phyloP scores from a whole-genome alignment of 2,113 vertebrate genomes.

The Ifrita kowaldi region DNA sequence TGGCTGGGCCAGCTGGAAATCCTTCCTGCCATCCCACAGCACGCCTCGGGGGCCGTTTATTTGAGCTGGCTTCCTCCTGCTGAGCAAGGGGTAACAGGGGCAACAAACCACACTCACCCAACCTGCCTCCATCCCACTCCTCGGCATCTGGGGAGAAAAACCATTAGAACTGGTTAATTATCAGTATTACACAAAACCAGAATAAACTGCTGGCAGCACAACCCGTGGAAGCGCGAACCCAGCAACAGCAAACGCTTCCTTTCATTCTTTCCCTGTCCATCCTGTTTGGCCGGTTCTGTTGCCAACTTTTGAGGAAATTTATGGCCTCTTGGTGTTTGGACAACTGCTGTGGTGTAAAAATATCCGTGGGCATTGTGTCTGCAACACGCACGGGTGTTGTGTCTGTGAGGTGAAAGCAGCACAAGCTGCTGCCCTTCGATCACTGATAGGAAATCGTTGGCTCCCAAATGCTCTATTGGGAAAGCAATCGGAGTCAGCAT shows the following conservation, averaged over 20 bases:
- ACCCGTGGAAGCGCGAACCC: background rate
- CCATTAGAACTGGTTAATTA: background rate
- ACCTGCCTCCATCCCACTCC: background rate
- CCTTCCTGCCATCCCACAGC: background rate
- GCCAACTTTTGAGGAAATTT: slow-evolving; percentile 40
- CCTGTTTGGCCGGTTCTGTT: slow-evolving; percentile 55
- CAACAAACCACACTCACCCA: background rate
- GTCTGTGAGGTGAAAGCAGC: background rate
- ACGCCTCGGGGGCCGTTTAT: accelerated
- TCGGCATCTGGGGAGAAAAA: slow-evolving; percentile 2
- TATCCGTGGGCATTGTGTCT: background rate
- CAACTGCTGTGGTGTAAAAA: background rate
- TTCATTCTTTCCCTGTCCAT: slow-evolving; percentile 53
- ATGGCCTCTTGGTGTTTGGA: background rate
- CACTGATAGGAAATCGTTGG: background rate
- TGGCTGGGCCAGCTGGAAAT: background rate
- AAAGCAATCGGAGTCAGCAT: background rate
- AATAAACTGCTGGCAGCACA: background rate
- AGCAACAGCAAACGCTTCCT: slow-evolving; percentile 44
- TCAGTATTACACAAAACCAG: background rate
- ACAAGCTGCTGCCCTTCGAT: background rate
- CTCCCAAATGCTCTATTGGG: background rate
- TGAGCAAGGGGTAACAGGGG: background rate
- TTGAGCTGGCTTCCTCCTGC: accelerated
- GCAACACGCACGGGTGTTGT: background rate